These are phyloP conservation scores for Prostheceraeus crozeri DNA, from an alignment of 2,888 invertebrate genomes.

Conservation along the genomic window DNA sequence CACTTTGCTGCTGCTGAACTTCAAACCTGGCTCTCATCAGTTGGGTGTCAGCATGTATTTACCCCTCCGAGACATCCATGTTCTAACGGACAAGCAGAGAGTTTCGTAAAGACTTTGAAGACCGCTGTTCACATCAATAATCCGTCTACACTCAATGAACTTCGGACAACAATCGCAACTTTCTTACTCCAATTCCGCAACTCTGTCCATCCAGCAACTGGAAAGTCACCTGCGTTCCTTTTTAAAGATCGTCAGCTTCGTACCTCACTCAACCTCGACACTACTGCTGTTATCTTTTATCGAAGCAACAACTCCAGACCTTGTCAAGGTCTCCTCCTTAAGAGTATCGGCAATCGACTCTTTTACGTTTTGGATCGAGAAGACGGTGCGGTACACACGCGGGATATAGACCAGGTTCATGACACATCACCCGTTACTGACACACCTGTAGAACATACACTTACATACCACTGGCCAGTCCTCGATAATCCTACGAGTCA, in stretches of 20 bases:
- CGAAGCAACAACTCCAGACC: constrained; percentile 23
- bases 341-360: background rate
- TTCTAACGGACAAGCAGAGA: constrained; percentile 25
- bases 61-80: constrained; percentile 10
- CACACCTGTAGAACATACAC: no score
- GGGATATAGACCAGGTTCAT: constrained; percentile 14
- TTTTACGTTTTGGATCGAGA: constrained; percentile 23
- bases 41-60: constrained; percentile 17
- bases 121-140: background rate
- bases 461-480: no score
- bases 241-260: constrained; percentile 31
- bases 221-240: constrained; percentile 16
- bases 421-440: no score
- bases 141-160: constrained; percentile 8
- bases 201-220: background rate
- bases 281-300: constrained; percentile 23
- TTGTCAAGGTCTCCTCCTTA: constrained; percentile 19
- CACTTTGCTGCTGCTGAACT: constrained; percentile 19
- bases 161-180: background rate
- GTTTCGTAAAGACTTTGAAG: constrained; percentile 23
- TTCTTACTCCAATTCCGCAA: constrained; percentile 27
- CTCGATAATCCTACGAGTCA: no score
- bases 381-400: constrained; percentile 13
- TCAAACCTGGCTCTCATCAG: constrained; percentile 22
- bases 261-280: constrained; percentile 15